These are phyloP conservation scores for Alaudala cheleensis DNA, from an alignment of 2,113 vertebrate species.

Conservation along the genomic window DNA sequence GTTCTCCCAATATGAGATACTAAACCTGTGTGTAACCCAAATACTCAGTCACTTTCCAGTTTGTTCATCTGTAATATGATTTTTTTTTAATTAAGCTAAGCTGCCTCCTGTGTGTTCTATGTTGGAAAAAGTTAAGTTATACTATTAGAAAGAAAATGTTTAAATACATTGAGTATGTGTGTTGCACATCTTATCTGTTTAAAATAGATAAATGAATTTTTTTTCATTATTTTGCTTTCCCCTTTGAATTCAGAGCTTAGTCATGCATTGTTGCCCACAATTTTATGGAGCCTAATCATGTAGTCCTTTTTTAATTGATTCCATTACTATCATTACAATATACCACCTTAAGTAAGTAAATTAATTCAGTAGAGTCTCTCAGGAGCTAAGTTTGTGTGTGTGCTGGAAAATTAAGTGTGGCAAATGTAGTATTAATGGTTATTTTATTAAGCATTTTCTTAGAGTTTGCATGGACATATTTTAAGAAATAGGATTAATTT, in stretches of 20 bases:
- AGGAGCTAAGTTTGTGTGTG: not conserved
- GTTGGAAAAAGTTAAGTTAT: not conserved
- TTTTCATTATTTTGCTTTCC: not conserved
- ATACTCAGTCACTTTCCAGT: not conserved
- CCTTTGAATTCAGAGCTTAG: conserved; percentile 31
- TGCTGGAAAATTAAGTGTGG: conserved; percentile 12
- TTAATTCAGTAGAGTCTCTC: conserved; percentile 15
- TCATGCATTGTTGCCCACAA: conserved; percentile 28
- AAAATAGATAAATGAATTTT: not conserved
- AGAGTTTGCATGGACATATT: not conserved
- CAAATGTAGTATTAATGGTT: not conserved
- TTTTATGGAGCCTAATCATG: conserved; percentile 23
- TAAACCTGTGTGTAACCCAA: not conserved
- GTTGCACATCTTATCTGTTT: not conserved
- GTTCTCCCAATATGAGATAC: not conserved
- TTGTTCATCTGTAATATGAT: not conserved
- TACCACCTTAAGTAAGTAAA: conserved; percentile 14
- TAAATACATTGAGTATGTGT: not conserved
- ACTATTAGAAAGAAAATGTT: not conserved
- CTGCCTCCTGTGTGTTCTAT: not conserved
- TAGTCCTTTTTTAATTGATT: conserved; percentile 22
- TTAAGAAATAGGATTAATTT: conserved; percentile 23
- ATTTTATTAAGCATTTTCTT: not conserved
- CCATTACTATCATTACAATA: conserved; percentile 42
- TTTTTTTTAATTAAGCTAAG: not conserved